Evolutionary conservation across 2,113 vertebrate genomes (phyloP).

Genomic region (Eretmochelys imbricata): DNA sequence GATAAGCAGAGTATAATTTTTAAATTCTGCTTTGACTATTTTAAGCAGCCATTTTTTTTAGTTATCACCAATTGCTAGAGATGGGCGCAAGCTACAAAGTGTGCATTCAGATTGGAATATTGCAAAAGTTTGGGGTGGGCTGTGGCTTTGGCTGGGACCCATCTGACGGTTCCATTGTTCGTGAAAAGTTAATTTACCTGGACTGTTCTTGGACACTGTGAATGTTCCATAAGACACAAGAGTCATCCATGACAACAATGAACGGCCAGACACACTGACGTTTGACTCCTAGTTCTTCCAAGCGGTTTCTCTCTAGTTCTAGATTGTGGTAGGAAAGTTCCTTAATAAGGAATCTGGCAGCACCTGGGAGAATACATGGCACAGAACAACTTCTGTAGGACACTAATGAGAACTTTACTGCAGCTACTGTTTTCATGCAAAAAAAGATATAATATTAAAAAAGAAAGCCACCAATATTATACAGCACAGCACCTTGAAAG

Average conservation of each 20-base stretch:
- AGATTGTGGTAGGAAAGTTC: constrained; percentile 98
- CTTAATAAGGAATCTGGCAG: constrained; percentile 97
- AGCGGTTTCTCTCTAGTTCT: constrained; percentile 94
- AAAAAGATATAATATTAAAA: neutral
- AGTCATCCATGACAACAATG: constrained; percentile 96
- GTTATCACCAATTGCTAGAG: neutral
- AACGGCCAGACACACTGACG: constrained; percentile 97
- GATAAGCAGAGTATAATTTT: neutral
- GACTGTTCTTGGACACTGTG: constrained; percentile 80
- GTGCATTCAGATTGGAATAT: neutral
- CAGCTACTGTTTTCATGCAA: neutral
- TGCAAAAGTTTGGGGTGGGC: neutral
- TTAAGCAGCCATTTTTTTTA: neutral
- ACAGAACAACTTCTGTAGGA: neutral
- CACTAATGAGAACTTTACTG: neutral
- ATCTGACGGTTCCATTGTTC: neutral
- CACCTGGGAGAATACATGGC: constrained; percentile 80
- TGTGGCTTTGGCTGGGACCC: neutral
- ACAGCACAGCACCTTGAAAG: neutral
- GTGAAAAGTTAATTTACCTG: constrained; percentile 72
- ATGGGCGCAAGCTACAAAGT: fast-evolving
- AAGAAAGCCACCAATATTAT: neutral
- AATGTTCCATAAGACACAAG: constrained; percentile 94
- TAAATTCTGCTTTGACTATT: neutral
- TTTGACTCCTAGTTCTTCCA: constrained; percentile 92